Conservation (phyloP, 1,140 invertebrate species). For the Daktulosphaira vitifoliae region DNA sequence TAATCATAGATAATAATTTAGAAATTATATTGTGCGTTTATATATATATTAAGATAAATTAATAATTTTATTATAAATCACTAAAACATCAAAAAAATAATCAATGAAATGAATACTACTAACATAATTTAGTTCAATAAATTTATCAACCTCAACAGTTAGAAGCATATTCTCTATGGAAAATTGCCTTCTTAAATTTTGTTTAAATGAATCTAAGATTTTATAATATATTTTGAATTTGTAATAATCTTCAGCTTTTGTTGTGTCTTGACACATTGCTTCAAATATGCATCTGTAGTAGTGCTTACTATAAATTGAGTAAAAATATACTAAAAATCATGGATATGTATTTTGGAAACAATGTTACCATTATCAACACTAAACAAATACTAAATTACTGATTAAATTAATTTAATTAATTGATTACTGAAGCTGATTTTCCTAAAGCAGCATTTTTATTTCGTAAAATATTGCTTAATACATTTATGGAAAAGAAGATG, state of each 20-base stretch:
- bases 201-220: neutral
- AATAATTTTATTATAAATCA: neutral
- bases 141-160: neutral
- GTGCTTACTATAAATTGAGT: neutral
- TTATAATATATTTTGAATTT: constrained; percentile 8
- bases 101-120: neutral
- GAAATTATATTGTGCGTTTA: no score
- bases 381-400: no score
- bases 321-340: neutral
- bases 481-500: neutral
- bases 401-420: no score
- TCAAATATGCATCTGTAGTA: constrained; percentile 2
- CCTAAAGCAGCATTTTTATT: neutral
- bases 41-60: no score
- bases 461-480: neutral
- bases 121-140: constrained; percentile 7
- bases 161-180: neutral
- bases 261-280: neutral
- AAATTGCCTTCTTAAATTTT: neutral
- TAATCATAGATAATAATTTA: neutral
- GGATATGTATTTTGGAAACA: neutral
- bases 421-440: no score
- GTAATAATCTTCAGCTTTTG: constrained; percentile 2
- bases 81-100: neutral
- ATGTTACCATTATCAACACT: neutral